Base-by-base conservation (phyloP, 2,797 vertebrate species). In the Eurystomus glaucurus region DNA sequence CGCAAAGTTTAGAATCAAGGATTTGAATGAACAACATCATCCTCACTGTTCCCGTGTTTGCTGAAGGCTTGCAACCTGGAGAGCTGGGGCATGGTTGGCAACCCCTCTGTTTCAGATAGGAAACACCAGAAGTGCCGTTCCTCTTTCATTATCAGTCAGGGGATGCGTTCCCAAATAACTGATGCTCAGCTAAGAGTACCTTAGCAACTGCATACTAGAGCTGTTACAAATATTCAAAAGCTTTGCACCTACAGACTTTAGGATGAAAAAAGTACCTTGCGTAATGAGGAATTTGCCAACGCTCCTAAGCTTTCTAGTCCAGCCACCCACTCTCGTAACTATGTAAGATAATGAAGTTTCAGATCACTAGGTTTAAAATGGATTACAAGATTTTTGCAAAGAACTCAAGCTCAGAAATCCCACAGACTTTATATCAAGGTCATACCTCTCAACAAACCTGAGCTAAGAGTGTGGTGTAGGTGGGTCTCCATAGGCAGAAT, bases 41-140 rank as follows among this genome's bases (percentile, higher is more conserved):
- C 55, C 14, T n/a, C 58, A 48, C 6, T 0, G 0, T 33, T 78
- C 43, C 51, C 5, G 4, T 7, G 18, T 31, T 28, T 80, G 43
- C 39, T 8, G 23, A 77, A 35, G 35, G 29, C 13, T 14, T 50
- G 62, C 22, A 55, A 39, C 14, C 57, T 1, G 1, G 17, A 48
- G 83, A 51, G 60, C n/a, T 66, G 13, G n/a, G 61, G 43, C 41
- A 16, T 3, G 60, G 23, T 2, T 62, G 43, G 39, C 39, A 68
- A 51, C 10, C 3, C 9, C 57, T 50, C 31, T 1, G 3, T 21
- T 78, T 64, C 68, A 52, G 39, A 17, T 1, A 43, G 41, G 37
- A 68, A 68, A 16, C 14, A 20, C 65, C 57, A 26, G 9, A 39
- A 61, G 4, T 11, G 33, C 28, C 28, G 10, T 43, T 46, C 37